These are phyloP conservation scores for Leucoma salicis DNA, from an alignment of 2,888 invertebrate species.

Conservation along the genomic window DNA sequence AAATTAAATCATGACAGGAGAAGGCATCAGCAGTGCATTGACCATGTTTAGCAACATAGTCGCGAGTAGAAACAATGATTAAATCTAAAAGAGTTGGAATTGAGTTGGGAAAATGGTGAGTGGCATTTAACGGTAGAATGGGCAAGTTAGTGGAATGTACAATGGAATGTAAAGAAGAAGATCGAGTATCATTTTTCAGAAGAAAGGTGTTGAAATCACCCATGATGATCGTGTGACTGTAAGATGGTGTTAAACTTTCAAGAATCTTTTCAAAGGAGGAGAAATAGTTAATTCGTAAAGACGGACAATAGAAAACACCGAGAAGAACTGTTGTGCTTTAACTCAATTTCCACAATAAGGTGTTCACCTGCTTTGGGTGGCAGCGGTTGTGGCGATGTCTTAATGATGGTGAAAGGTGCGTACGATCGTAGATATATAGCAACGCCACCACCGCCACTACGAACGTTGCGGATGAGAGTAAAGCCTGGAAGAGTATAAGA, in stretches of 20 bases:
- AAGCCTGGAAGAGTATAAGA: constrained; percentile 1
- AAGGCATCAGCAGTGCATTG: background rate
- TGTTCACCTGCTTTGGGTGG: background rate
- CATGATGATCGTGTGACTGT: background rate
- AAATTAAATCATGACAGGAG: background rate
- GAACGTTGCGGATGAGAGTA: background rate
- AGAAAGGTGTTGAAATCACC: background rate
- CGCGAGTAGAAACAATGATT: background rate
- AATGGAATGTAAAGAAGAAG: background rate
- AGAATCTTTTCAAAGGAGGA: background rate
- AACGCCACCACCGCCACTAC: background rate
- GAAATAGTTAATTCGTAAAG: background rate
- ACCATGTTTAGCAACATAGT: background rate
- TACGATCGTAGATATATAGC: background rate
- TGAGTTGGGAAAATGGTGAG: background rate
- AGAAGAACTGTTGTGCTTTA: background rate
- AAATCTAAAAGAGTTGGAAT: background rate
- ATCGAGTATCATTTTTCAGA: background rate
- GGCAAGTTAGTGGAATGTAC: background rate
- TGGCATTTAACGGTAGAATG: background rate
- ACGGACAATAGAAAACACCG: background rate
- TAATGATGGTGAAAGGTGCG: background rate
- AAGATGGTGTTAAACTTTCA: background rate
- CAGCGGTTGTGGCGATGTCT: background rate
- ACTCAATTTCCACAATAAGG: background rate